Base-by-base conservation (phyloP, 35 echinoderm and acorn worm genomes). In the Amphiura filiformis region DNA sequence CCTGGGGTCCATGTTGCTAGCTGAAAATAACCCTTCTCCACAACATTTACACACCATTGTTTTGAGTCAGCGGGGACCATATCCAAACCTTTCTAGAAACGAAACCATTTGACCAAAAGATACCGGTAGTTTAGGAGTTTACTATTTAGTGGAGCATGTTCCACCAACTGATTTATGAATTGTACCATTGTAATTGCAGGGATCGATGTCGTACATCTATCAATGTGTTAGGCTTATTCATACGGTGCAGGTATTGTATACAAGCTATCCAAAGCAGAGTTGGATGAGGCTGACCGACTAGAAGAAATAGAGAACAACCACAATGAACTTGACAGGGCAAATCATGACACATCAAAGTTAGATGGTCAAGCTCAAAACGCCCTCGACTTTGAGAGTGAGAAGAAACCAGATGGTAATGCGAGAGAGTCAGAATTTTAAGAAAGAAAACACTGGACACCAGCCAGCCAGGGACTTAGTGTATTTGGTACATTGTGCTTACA, bases 161-260 rank as follows among this genome's bases (percentile, higher is more conserved):
- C n/a, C n/a, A n/a, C n/a, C n/a, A n/a, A n/a, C n/a, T n/a, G n/a
- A n/a, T n/a, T n/a, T n/a, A n/a, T n/a, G n/a, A n/a, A n/a, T n/a
- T n/a, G 20, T 39, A 20, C 39, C 36, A 30, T 47, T 83, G 14
- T 56, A 32, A 17, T 28, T 32, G 15, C 92, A 97, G 95, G 75
- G 95, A 97, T 89, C 95, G 95, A 39, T 93, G 88, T 38, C 95
- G 95, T 87, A 97, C 95, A 41, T 97, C 95, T 15, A 91, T 97
- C 92, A 97, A 97, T 82, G 95, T 97, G 22, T 64, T 97, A 2
- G 95, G 95, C 5, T n/a, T 92, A 97, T 76, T 97, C 95, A 15
- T 97, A 94, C 23, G 95, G 95, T 39, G 95, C 95, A 57, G 95
- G 84, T 30, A 94, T 97, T 37, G 95, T 97, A 22, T 78, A 93